Base-by-base conservation (phyloP, 2,113 vertebrate genomes). In the Hystrix brachyura region DNA sequence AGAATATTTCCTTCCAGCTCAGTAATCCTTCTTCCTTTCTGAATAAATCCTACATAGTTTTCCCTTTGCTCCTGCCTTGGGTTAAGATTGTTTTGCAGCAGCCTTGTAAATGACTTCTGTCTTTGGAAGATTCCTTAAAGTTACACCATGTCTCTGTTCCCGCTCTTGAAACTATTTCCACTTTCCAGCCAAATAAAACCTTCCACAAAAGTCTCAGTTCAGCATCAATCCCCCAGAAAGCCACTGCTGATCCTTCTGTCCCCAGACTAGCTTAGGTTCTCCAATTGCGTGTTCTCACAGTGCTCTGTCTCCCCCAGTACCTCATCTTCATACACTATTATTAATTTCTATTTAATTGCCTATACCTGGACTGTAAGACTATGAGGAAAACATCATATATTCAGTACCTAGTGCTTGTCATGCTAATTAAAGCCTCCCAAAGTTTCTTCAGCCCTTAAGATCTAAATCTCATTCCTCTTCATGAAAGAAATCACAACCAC, bases 1-100 rank as follows among this genome's bases (percentile, higher is more conserved):
- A 97, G 90, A 96, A 93, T 72, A 97, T 86, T 96, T 97, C 88
- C 90, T 95, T 94, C 87, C 64, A 88, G 29, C 71, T 96, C 95
- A 80, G 85, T 91, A 93, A 98, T 91, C 92, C 87, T 94, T 94
- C 84, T 96, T 97, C 96, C 90, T 94, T 94, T 95, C 97, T 95
- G 92, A 92, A 94, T 92, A 95, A 97, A 69, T 96, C 94, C 92
- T 98, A 92, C 84, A 95, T 69, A 87, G 57, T 86, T 94, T 97
- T 64, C 94, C 84, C 87, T 81, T 80, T 96, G 92, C 48, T 96
- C 51, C 85, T 94, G 94, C 94, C 74, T 88, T 53, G 21, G 62
- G 84, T 95, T 96, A 95, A 92, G 74, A 79, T 83, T 94, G 91
- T 86, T 96, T 92, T 87, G 43, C 46, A 53, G 69, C 86, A 96